Evolutionary conservation across 2,797 vertebrate species (phyloP).

Genomic region (Buphagus erythrorhynchus): DNA sequence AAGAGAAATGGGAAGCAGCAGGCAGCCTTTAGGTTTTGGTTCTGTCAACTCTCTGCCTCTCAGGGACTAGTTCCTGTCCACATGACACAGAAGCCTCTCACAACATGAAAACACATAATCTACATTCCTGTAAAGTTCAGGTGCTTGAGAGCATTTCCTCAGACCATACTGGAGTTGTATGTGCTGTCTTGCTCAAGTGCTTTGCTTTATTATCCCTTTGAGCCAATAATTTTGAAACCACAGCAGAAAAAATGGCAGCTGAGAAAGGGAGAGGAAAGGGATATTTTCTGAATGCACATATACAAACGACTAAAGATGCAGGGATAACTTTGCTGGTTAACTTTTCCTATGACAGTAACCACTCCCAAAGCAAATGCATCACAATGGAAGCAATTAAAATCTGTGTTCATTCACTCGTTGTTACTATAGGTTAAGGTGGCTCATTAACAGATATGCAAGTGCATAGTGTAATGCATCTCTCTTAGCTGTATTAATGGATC

Average conservation of each 20-base stretch:
- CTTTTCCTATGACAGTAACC: constrained; percentile 33
- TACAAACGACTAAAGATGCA: not conserved
- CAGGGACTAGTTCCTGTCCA: not conserved
- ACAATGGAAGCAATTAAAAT: constrained; percentile 54
- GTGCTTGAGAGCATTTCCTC: constrained; percentile 8
- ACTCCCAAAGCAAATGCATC: constrained; percentile 39
- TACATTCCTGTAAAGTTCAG: not conserved
- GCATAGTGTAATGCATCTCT: not conserved
- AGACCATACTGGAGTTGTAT: not conserved
- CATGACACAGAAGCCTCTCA: not conserved
- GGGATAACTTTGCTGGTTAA: constrained; percentile 28
- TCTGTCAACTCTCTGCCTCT: constrained; percentile 40
- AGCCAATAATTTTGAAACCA: constrained; percentile 54
- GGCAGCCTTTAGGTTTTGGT: not conserved
- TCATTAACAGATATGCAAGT: constrained; percentile 33
- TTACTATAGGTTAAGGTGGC: constrained; percentile 22
- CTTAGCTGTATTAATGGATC: constrained; percentile 41
- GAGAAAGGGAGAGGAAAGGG: not conserved
- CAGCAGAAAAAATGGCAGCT: not conserved
- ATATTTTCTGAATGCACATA: constrained; percentile 45
- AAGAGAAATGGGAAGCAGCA: not conserved
- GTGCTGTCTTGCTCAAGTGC: not conserved
- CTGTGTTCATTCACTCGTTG: not conserved
- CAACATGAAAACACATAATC: not conserved
- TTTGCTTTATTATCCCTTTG: constrained; percentile 6